phyloP scores from a whole-genome alignment of 2,797 vertebrate genomes.

The Esox lucius region DNA sequence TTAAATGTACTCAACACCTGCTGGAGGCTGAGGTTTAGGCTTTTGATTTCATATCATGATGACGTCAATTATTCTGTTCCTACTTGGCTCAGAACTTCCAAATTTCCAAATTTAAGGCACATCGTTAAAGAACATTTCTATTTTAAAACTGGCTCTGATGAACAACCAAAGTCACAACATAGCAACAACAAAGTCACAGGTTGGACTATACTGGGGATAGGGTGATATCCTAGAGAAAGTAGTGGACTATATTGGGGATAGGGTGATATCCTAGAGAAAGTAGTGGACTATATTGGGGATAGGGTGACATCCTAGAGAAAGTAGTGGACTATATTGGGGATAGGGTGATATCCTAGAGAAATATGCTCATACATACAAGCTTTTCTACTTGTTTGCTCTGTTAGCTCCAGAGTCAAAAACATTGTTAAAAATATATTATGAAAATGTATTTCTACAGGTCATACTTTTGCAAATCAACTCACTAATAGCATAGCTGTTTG shows the following conservation, averaged over 20 bases:
- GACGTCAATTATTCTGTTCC: slow-evolving; percentile 43
- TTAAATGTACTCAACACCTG: slow-evolving; percentile 44
- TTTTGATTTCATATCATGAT: slow-evolving; percentile 42
- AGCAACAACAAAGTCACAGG: slow-evolving; percentile 33
- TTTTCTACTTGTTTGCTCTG: slow-evolving; percentile 2
- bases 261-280: not conserved
- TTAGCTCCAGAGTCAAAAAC: not conserved
- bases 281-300: not conserved
- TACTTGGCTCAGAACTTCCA: slow-evolving; percentile 54
- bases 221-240: not conserved
- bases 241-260: not conserved
- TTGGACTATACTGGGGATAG: not conserved
- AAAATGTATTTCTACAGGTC: not conserved
- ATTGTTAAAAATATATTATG: slow-evolving; percentile 14
- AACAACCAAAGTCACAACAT: slow-evolving; percentile 2
- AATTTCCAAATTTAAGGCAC: slow-evolving; percentile 56
- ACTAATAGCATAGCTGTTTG: slow-evolving; percentile 35
- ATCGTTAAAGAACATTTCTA: slow-evolving; percentile 28
- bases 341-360: not conserved
- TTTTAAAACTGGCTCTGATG: slow-evolving; percentile 21
- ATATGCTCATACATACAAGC: not conserved
- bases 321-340: not conserved
- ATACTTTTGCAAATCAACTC: slow-evolving; percentile 35
- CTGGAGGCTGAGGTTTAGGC: slow-evolving; percentile 35
- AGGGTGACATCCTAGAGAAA: not conserved